Conservation (phyloP, 2,113 vertebrate species). For the Chlorodrepanis virens region DNA sequence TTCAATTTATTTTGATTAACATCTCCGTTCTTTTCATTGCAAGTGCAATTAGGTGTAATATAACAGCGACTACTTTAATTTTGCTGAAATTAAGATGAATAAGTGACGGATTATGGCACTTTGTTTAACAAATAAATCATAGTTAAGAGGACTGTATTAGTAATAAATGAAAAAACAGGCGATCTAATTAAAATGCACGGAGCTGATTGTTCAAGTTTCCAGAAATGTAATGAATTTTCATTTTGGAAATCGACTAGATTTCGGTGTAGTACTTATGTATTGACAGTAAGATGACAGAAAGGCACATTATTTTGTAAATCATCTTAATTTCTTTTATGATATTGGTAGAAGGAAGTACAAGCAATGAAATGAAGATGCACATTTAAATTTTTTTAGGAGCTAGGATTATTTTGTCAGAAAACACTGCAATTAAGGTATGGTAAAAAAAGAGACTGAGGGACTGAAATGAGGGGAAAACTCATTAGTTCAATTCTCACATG, state of each 20-base stretch:
- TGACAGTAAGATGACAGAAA: slow-evolving; percentile 24
- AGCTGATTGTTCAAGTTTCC: slow-evolving; percentile 71
- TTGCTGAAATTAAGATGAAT: slow-evolving; percentile 85
- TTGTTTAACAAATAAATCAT: slow-evolving; percentile 88
- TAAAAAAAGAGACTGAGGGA: slow-evolving; percentile 19
- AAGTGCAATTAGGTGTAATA: slow-evolving; percentile 84
- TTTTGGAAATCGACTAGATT: slow-evolving; percentile 61
- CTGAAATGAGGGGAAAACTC: slow-evolving; percentile 1
- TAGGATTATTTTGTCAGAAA: background rate
- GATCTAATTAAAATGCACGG: slow-evolving; percentile 79
- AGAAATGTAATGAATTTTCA: slow-evolving; percentile 68
- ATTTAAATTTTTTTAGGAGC: background rate
- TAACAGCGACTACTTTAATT: slow-evolving; percentile 82
- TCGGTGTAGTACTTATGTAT: background rate
- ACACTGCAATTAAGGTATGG: slow-evolving; percentile 8
- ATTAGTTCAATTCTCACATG: slow-evolving; percentile 32
- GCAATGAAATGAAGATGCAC: background rate
- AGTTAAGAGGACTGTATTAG: slow-evolving; percentile 82
- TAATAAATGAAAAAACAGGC: slow-evolving; percentile 79
- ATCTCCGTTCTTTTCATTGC: slow-evolving; percentile 85
- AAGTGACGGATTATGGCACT: slow-evolving; percentile 81
- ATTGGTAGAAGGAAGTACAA: background rate
- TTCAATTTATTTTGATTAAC: slow-evolving; percentile 92
- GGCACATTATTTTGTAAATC: background rate
- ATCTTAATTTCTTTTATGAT: background rate